Percentiles rank a stretch among this genome's conserved stretches.
Evolutionary conservation across 2,888 invertebrate genomes (phyloP).

Genomic region (Amitus sp.): DNA sequence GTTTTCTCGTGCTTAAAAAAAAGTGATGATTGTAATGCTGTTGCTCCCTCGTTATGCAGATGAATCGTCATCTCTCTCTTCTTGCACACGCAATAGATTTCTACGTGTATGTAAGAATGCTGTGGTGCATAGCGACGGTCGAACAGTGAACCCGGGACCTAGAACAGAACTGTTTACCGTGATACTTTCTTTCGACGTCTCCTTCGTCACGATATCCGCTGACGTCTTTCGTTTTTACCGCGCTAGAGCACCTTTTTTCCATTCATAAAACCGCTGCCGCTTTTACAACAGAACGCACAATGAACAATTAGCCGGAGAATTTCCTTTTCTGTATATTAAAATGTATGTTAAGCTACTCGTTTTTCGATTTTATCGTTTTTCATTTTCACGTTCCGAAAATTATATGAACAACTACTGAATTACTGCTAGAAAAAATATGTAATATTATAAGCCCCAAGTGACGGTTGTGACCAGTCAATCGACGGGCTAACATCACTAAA

Average conservation of each 20-base stretch:
- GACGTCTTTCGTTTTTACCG: conserved; percentile 34
- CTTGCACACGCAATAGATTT: conserved; percentile 39
- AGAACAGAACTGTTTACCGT: conserved; percentile 57
- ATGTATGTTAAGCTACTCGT: background rate
- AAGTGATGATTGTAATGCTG: conserved; percentile 14
- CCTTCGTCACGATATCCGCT: conserved; percentile 39
- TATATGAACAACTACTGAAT: too few species aligned
- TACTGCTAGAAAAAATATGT: too few species aligned
- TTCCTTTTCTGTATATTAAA: background rate
- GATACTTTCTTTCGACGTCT: conserved; percentile 52
- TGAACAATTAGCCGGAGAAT: background rate
- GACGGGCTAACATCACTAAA: too few species aligned
- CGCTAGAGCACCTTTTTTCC: conserved; percentile 6
- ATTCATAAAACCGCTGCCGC: conserved; percentile 2
- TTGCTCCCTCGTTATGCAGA: conserved; percentile 25
- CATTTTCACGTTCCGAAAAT: too few species aligned
- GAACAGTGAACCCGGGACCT: conserved; percentile 47
- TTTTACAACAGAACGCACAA: background rate
- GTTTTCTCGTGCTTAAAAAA: too few species aligned
- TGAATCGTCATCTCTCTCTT: conserved; percentile 32
- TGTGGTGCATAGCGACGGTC: conserved; percentile 18
- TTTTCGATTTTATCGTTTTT: too few species aligned
- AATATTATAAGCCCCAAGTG: too few species aligned
- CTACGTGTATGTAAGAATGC: conserved; percentile 30
- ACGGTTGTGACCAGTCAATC: too few species aligned